Evolutionary conservation across 2,113 vertebrate genomes (phyloP).

Genomic region (Hymenochirus boettgeri): DNA sequence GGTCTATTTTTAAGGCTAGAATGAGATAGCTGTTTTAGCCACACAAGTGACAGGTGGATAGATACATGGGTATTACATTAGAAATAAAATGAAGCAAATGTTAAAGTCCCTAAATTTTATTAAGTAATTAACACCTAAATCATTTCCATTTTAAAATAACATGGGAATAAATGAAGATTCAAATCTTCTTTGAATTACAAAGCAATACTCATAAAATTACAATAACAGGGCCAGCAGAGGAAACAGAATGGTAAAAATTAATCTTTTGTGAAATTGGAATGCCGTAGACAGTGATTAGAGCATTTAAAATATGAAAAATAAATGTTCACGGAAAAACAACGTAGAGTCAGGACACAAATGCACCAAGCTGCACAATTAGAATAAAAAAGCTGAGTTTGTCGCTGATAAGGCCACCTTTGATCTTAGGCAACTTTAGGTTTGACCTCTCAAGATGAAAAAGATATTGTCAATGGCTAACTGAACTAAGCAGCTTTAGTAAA

Average conservation of each 20-base stretch:
- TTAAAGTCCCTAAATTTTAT: neutral
- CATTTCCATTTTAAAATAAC: slow-evolving; percentile 27
- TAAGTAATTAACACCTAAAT: slow-evolving; percentile 20
- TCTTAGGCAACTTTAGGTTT: slow-evolving; percentile 9
- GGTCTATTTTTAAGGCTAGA: no score
- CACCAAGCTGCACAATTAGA: neutral
- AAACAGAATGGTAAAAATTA: slow-evolving; percentile 24
- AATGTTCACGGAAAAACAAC: neutral
- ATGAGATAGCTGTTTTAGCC: no score
- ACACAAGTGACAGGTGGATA: no score
- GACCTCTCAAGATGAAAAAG: slow-evolving; percentile 21
- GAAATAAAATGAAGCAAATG: no score
- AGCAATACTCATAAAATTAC: slow-evolving; percentile 31
- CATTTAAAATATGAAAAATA: slow-evolving; percentile 35
- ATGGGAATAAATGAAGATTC: slow-evolving; percentile 29
- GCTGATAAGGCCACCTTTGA: slow-evolving; percentile 2
- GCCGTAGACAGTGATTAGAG: slow-evolving; percentile 36
- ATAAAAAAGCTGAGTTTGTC: slow-evolving; percentile 19
- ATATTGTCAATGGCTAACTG: slow-evolving; percentile 15
- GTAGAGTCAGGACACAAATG: slow-evolving; percentile 14
- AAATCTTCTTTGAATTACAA: slow-evolving; percentile 20
- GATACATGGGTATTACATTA: no score
- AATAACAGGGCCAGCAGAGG: slow-evolving; percentile 24
- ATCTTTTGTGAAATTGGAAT: slow-evolving; percentile 39
- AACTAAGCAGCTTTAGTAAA: slow-evolving; percentile 1